A percentile compares a stretch with the other conserved stretches of the same genome.
phyloP scores from a whole-genome alignment of 2,113 vertebrate genomes.

The Bagarius yarrelli region DNA sequence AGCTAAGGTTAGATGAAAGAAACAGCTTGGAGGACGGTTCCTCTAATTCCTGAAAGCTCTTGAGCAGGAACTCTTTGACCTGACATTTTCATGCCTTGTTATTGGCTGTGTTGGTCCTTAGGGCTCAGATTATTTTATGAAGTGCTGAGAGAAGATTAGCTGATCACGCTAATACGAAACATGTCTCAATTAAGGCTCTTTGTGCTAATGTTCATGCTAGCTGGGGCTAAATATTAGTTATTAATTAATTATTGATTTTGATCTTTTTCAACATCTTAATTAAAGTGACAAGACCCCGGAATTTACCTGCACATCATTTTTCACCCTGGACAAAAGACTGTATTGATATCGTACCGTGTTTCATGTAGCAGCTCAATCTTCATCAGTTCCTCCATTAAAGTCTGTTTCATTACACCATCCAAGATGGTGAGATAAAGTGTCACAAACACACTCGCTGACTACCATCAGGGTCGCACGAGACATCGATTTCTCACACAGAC shows the following conservation, averaged over 20 bases:
- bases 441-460: conserved; percentile 47
- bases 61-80: not conserved
- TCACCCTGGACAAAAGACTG: not conserved
- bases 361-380: not conserved
- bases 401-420: conserved; percentile 44
- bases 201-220: not conserved
- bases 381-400: conserved; percentile 37
- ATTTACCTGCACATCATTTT: not conserved
- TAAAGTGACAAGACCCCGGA: not conserved
- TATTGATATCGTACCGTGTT: not conserved
- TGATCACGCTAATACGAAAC: not conserved
- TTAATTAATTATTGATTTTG: not conserved
- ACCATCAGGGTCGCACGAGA: conserved; percentile 31
- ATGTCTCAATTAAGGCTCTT: not conserved
- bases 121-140: not conserved
- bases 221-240: not conserved
- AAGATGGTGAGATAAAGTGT: conserved; percentile 49
- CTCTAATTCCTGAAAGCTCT: conserved; percentile 17
- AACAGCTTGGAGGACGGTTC: not conserved
- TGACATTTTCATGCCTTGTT: conserved; percentile 9
- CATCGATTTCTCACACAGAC: conserved; percentile 39
- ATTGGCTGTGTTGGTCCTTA: not conserved
- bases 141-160: too few species aligned
- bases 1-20: not conserved
- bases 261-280: not conserved